Evolutionary conservation across 2,797 vertebrate species (phyloP).

Genomic region (Phylloscopus collybita): DNA sequence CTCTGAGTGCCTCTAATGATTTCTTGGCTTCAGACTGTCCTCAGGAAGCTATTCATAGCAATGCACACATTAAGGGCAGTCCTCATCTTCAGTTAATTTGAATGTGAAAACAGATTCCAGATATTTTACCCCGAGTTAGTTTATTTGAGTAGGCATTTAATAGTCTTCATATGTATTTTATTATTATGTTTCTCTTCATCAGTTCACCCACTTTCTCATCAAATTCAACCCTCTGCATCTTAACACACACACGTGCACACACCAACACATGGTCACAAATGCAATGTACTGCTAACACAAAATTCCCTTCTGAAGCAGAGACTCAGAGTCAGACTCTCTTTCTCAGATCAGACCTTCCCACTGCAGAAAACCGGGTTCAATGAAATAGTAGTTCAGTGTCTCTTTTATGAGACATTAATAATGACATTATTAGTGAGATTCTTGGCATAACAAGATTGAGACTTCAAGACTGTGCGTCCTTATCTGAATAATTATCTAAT

Average conservation of each 20-base stretch:
- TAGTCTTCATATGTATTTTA: not conserved
- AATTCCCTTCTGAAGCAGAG: not conserved
- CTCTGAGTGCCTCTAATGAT: slow-evolving; percentile 5
- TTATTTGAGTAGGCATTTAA: not conserved
- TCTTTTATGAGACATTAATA: not conserved
- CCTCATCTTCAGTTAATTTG: not conserved
- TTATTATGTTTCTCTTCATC: not conserved
- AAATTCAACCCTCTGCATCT: not conserved
- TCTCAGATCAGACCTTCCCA: not conserved
- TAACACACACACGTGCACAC: not conserved
- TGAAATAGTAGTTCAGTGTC: not conserved
- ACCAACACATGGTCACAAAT: not conserved
- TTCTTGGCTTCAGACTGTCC: slow-evolving; percentile 21
- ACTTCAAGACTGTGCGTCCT: not conserved
- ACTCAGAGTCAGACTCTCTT: not conserved
- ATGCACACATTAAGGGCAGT: not conserved
- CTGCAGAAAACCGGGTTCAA: not conserved
- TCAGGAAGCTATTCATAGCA: slow-evolving; percentile 21
- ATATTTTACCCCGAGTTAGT: not conserved
- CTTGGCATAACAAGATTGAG: not conserved
- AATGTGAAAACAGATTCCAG: not conserved
- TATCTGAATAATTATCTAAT: slow-evolving; percentile 23
- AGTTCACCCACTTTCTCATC: not conserved
- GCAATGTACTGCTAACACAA: not conserved
- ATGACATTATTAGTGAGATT: not conserved